Conservation (phyloP, 2,797 vertebrate genomes). For the Sebastes oblongus region DNA sequence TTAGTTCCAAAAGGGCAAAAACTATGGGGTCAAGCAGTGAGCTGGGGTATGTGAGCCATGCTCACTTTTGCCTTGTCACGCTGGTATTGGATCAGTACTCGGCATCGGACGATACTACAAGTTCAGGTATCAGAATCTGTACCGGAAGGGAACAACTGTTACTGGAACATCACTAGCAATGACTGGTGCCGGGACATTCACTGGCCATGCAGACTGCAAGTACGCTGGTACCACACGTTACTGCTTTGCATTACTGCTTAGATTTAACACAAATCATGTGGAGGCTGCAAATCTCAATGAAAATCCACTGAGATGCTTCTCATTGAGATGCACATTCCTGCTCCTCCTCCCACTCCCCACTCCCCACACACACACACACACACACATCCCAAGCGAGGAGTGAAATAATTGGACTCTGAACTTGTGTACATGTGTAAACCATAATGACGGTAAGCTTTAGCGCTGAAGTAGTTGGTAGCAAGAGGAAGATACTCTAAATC, state of each 20-base stretch:
- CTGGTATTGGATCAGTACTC: too few relatives aligned
- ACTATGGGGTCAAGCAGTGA: too few relatives aligned
- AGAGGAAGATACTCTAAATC: not conserved
- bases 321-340: slow-evolving; percentile 50
- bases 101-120: too few relatives aligned
- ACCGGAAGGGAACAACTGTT: too few relatives aligned
- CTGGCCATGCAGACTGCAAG: not conserved
- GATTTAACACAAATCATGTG: slow-evolving; percentile 30
- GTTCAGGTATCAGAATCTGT: too few relatives aligned
- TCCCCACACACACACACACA: not conserved
- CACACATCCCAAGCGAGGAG: not conserved
- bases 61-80: too few relatives aligned
- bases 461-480: not conserved
- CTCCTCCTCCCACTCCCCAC: slow-evolving; percentile 32
- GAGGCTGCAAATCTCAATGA: slow-evolving; percentile 42
- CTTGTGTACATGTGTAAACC: slow-evolving; percentile 17
- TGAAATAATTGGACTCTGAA: slow-evolving; percentile 46
- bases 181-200: not conserved
- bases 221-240: not conserved
- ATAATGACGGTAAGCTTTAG: not conserved
- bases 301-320: slow-evolving; percentile 46
- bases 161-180: too few relatives aligned
- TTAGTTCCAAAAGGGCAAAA: too few relatives aligned
- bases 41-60: too few relatives aligned
- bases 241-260: slow-evolving; percentile 19